Evolutionary conservation across 2,797 vertebrate genomes (phyloP), one percentile per base, ranked within the genome.

Genomic region (Lacerta viridis): DNA sequence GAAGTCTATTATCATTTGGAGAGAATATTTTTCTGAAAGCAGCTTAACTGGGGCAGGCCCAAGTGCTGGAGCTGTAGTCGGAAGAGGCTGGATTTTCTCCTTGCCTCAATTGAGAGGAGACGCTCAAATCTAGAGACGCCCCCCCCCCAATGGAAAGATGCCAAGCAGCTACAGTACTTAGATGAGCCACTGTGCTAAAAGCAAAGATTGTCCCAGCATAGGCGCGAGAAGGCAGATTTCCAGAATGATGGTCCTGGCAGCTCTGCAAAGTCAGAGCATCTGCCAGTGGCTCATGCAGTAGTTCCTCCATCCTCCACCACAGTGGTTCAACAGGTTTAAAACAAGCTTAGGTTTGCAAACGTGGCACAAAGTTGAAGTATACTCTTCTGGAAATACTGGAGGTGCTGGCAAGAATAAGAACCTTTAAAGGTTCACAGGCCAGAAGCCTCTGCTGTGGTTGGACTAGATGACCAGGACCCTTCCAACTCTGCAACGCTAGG

Each of bases 291-390:
- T 29, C 71, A 25, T 18, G 7, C 13, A 84, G 50, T 13, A 27
- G 43, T 15, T 50, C 11, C 3, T 3, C 1, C 50, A 50, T 11
- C 50, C 3, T 50, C 50, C 3, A 50, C 11, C 72, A 20, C 3
- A 10, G 15, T 55, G 59, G 68, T 43, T 41, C 64, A 69, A 41
- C 23, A 82, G 64, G 64, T 2, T 83, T 81, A 66, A 76, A 81
- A 41, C 43, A 82, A 76, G 33, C 27, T 64, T 66, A 80, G 43
- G 41, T 66, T 64, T 76, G 71, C 36, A 82, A 55, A 85, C 75
- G 78, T 89, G 84, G 79, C 78, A 89, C 88, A 81, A 59, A 25
- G 61, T 39, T 66, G 33, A 68, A 75, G 33, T 25, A 89, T 36
- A 68, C 55, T 71, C 39, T 27, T 81, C 64, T n/a, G 25, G 29